A percentile compares a stretch with the other conserved stretches of the same genome.
Conservation (phyloP, 2,888 invertebrate species). For the Pasiphila rectangulata region DNA sequence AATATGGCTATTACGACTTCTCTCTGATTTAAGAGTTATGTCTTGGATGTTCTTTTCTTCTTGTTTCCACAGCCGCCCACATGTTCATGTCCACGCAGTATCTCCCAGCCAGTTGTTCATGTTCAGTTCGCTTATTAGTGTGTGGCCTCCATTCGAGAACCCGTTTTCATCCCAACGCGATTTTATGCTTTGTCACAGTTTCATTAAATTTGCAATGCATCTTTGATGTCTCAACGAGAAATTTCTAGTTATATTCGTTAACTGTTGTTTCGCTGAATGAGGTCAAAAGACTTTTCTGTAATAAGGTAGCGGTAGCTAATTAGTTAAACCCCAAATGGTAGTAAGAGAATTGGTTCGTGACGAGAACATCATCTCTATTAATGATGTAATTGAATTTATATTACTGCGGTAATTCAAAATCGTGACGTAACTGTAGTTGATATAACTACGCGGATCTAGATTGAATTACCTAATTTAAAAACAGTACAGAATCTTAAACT, state of each 20-base stretch:
- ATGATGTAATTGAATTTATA: constrained; percentile 19
- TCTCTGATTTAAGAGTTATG: no score
- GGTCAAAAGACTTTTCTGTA: not conserved
- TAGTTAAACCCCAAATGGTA: not conserved
- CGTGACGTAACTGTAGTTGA: constrained; percentile 12
- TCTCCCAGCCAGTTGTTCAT: constrained; percentile 27
- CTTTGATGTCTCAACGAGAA: constrained; percentile 21
- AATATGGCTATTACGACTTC: no score
- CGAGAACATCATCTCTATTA: constrained; percentile 7
- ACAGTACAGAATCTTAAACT: not conserved
- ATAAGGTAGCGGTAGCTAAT: not conserved
- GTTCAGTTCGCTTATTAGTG: constrained; percentile 35
- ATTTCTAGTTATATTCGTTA: constrained; percentile 11
- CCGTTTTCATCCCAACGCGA: constrained; percentile 34
- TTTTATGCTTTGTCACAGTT: constrained; percentile 30
- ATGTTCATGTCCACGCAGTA: constrained; percentile 13
- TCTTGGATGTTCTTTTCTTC: constrained; percentile 14
- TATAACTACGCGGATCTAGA: not conserved
- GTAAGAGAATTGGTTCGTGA: constrained; percentile 10
- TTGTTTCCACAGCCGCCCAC: constrained; percentile 12
- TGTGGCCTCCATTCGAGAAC: constrained; percentile 38
- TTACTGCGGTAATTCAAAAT: constrained; percentile 7
- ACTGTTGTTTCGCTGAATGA: constrained; percentile 8
- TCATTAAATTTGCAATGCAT: constrained; percentile 27
- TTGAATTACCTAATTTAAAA: constrained; percentile 6